phyloP scores from a whole-genome alignment of 2,797 vertebrate species.

The Oryzias sinensis region DNA sequence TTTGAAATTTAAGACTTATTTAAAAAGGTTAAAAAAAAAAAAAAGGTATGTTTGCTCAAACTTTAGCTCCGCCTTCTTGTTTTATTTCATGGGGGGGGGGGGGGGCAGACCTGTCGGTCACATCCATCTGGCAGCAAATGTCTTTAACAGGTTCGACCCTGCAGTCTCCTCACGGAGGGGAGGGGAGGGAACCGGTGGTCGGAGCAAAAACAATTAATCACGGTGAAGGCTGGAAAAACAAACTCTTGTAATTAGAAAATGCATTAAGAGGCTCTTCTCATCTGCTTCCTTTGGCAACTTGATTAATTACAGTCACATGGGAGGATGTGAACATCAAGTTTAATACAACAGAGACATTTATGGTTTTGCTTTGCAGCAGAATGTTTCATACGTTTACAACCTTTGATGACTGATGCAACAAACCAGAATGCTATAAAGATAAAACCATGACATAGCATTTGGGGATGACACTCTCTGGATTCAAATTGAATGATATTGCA shows the following conservation, averaged over 20 bases:
- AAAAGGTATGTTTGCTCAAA: no score
- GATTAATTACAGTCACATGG: conserved; percentile 77
- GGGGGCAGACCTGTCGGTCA: conserved; percentile 45
- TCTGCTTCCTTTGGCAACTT: conserved; percentile 65
- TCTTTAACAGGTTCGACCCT: conserved; percentile 43
- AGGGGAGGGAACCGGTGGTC: conserved; percentile 46
- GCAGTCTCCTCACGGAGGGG: conserved; percentile 31
- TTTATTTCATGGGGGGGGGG: conserved; percentile 31
- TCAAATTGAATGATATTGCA: no score
- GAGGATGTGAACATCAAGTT: conserved; percentile 34
- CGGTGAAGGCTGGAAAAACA: conserved; percentile 70
- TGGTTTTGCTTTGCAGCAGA: neutral
- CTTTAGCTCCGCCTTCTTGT: conserved; percentile 11
- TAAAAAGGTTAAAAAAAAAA: no score
- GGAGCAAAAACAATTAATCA: conserved; percentile 79
- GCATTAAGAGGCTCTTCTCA: conserved; percentile 52
- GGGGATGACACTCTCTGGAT: no score
- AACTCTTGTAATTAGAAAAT: conserved; percentile 75
- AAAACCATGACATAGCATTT: no score
- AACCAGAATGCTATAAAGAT: no score
- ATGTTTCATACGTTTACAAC: neutral
- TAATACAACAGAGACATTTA: conserved; percentile 35
- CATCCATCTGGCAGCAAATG: conserved; percentile 61
- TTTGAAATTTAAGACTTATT: no score
- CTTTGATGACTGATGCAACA: no score